Evolutionary conservation across 2,797 vertebrate species (phyloP).

Genomic region (Chloroceryle amazona): DNA sequence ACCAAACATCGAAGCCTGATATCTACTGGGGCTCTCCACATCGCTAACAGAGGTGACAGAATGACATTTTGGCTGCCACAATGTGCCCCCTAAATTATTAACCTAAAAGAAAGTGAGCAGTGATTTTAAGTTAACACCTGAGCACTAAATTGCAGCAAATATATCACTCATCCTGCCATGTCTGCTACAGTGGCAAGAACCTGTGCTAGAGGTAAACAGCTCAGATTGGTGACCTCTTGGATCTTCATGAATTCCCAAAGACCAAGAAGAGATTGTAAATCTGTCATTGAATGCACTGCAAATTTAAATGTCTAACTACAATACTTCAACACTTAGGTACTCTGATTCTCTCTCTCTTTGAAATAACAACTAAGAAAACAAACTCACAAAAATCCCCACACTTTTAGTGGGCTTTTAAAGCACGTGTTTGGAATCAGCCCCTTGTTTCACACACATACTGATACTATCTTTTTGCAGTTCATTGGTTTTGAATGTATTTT

Average conservation of each 20-base stretch:
- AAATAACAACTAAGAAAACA: not conserved
- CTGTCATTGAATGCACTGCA: not conserved
- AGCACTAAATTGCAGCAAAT: not conserved
- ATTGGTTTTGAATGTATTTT: not conserved
- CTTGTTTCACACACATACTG: not conserved
- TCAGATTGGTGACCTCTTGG: not conserved
- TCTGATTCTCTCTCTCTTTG: not conserved
- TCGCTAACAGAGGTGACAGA: not conserved
- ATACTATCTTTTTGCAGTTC: not conserved
- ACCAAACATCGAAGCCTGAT: not conserved
- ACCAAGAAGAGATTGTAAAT: not conserved
- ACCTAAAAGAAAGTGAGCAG: not conserved
- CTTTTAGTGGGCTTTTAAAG: not conserved
- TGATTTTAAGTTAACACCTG: not conserved
- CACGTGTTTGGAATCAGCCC: not conserved
- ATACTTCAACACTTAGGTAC: not conserved
- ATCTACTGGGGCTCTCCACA: not conserved
- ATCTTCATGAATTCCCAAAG: not conserved
- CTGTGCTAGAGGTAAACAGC: not conserved
- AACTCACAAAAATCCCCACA: not conserved
- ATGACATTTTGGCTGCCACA: not conserved
- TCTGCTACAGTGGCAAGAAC: not conserved
- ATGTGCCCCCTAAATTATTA: not conserved
- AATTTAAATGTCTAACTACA: not conserved
- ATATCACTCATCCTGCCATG: not conserved